These are phyloP conservation scores for Psophia crepitans DNA, from an alignment of 2,113 vertebrate genomes.

Conservation along the genomic window DNA sequence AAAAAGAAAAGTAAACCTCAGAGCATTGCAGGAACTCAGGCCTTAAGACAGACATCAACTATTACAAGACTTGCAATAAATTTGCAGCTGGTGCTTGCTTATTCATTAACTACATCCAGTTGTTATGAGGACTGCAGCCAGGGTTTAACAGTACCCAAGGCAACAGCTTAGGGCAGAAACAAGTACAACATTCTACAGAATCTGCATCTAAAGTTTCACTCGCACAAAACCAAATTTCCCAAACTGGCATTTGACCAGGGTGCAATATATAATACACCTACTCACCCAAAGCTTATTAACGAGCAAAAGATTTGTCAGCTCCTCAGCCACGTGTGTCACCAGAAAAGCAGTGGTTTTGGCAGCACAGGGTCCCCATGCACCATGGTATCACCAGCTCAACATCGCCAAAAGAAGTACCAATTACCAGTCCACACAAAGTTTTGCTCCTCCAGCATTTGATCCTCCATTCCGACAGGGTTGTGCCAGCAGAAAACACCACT, in stretches of 20 bases:
- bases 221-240: not conserved
- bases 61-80: not conserved
- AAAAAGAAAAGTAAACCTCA: not conserved
- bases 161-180: not conserved
- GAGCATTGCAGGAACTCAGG: not conserved
- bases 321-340: rapidly evolving
- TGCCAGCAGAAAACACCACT: not conserved
- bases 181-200: not conserved
- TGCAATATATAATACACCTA: not conserved
- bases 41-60: not conserved
- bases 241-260: not conserved
- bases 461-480: not conserved
- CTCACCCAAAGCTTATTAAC: not conserved
- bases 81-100: not conserved
- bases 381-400: rapidly evolving
- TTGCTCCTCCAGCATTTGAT: not conserved
- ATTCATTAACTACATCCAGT: not conserved
- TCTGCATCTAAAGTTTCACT: not conserved
- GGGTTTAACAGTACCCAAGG: not conserved
- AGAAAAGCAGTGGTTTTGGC: not conserved
- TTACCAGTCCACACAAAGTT: not conserved
- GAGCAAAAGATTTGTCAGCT: not conserved
- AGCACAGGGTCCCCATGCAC: not conserved
- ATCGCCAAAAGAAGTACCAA: not conserved
- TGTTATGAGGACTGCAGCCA: not conserved